phyloP scores from a whole-genome alignment of 2,888 invertebrate species.

The Metallyticus violacea region DNA sequence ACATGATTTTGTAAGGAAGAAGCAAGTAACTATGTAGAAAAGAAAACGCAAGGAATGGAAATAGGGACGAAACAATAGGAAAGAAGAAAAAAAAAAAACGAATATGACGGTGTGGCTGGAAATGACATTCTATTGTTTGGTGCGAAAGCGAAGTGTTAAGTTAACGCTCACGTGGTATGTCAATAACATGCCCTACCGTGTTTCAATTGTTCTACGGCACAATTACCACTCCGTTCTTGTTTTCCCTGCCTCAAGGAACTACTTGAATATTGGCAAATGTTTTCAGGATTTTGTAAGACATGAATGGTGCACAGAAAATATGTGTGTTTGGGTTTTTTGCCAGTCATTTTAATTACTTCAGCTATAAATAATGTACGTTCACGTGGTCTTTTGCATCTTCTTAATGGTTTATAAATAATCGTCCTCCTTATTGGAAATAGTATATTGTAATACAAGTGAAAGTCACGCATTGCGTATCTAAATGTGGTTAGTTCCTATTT shows the following conservation, averaged over 20 bases:
- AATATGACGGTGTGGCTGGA: neutral
- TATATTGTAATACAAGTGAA: too few relatives aligned
- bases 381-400: too few relatives aligned
- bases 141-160: neutral
- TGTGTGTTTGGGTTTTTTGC: neutral
- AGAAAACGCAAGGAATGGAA: neutral
- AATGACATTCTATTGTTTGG: neutral
- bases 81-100: neutral
- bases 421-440: too few relatives aligned
- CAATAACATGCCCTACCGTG: neutral
- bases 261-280: neutral
- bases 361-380: too few relatives aligned
- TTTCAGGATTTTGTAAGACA: neutral
- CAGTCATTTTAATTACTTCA: neutral
- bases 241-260: too few relatives aligned
- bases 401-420: too few relatives aligned
- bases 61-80: neutral
- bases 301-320: too few relatives aligned
- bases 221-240: neutral
- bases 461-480: too few relatives aligned
- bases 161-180: neutral
- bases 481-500: too few relatives aligned
- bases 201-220: neutral
- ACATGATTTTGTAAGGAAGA: too few relatives aligned
- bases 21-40: neutral